Conservation (phyloP, 1,140 invertebrate genomes). For the Cataglyphis hispanica region DNA sequence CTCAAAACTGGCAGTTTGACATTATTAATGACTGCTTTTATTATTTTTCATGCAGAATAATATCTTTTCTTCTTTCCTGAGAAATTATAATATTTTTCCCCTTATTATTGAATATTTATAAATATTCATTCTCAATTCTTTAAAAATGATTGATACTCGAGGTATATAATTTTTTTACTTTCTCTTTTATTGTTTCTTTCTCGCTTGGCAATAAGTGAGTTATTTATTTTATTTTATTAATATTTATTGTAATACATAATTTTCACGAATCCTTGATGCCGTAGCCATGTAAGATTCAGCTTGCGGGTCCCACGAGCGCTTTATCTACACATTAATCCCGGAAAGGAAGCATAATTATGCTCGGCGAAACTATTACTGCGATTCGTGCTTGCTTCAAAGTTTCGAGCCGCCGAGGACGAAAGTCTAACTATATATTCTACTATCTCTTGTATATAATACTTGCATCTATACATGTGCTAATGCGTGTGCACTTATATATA, state of each 20-base stretch:
- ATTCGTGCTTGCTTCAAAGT: slow-evolving; percentile 78
- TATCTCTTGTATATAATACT: slow-evolving; percentile 11
- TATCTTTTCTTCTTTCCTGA: background rate
- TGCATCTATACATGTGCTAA: background rate
- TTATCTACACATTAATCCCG: slow-evolving; percentile 81
- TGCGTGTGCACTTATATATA: slow-evolving; percentile 33
- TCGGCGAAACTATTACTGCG: slow-evolving; percentile 81
- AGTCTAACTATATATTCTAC: slow-evolving; percentile 45
- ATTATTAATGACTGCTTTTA: background rate
- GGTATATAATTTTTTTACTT: background rate
- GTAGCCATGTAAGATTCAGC: slow-evolving; percentile 4
- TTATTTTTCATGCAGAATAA: background rate
- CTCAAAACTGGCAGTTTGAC: background rate
- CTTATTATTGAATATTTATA: background rate
- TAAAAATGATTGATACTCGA: slow-evolving; percentile 24
- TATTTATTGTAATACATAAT: background rate
- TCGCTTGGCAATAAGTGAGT: background rate
- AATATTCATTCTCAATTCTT: background rate
- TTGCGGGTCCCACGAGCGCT: slow-evolving; percentile 51
- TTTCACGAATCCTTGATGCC: background rate
- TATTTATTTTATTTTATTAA: background rate
- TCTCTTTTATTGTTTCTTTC: background rate
- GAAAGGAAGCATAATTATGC: slow-evolving; percentile 83
- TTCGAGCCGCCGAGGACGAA: slow-evolving; percentile 69
- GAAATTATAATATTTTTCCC: slow-evolving; percentile 9